Evolutionary conservation across 2,888 invertebrate species (phyloP).

Genomic region (Drosophila silvestris): DNA sequence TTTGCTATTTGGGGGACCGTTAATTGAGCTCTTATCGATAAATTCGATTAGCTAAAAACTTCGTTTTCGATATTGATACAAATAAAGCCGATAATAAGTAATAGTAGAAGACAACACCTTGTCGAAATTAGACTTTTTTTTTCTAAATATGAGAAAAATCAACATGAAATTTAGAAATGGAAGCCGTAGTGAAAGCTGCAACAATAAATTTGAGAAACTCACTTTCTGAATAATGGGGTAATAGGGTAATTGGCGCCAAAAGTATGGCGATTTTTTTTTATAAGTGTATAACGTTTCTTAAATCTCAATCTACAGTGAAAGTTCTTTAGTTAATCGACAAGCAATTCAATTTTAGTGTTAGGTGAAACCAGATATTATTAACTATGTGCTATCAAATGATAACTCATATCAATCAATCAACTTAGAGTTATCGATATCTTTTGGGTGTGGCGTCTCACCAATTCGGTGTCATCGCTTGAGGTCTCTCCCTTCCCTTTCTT

Average conservation of each 20-base stretch:
- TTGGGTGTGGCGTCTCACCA: conserved; percentile 13
- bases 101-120: neutral
- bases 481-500: neutral
- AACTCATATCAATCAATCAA: neutral
- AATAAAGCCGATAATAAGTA: neutral
- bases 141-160: neutral
- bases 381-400: neutral
- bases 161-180: neutral
- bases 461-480: conserved; percentile 9
- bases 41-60: neutral
- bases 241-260: neutral
- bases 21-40: neutral
- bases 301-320: neutral
- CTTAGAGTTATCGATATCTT: neutral
- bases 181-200: neutral
- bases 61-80: neutral
- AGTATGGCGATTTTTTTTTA: neutral
- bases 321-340: neutral
- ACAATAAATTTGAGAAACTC: neutral
- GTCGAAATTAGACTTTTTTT: neutral
- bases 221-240: neutral
- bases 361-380: neutral
- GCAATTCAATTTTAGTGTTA: neutral
- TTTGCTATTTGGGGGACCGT: neutral
- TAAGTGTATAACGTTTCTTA: neutral